Conservation (phyloP, 2,888 invertebrate species). For the Caenorhabditis imperialis region DNA sequence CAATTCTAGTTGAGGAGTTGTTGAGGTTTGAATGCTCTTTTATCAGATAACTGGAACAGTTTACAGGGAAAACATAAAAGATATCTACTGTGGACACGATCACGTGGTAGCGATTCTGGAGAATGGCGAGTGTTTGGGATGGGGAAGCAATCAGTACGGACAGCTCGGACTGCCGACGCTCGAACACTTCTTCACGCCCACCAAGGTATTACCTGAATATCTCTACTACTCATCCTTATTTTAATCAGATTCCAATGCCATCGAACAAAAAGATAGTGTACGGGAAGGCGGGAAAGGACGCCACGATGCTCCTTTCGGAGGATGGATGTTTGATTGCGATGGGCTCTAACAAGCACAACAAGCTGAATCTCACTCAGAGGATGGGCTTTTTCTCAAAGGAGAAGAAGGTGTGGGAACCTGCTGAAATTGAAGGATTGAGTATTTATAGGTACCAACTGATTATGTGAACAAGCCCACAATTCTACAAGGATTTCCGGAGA, state of each 20-base stretch:
- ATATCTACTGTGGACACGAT: slow-evolving; percentile 81
- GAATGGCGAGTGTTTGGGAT: slow-evolving; percentile 83
- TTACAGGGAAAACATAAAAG: slow-evolving; percentile 80
- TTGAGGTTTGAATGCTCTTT: slow-evolving; percentile 77
- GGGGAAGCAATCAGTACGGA: slow-evolving; percentile 80
- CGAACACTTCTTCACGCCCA: slow-evolving; percentile 42
- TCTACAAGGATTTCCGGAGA: slow-evolving; percentile 81
- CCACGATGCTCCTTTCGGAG: slow-evolving; percentile 56
- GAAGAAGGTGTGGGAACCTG: slow-evolving; percentile 18
- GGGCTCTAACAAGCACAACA: slow-evolving; percentile 83
- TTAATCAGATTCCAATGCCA: slow-evolving; percentile 64
- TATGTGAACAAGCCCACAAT: slow-evolving; percentile 79
- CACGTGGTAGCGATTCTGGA: slow-evolving; percentile 83
- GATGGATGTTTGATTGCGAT: slow-evolving; percentile 81
- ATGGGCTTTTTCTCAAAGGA: slow-evolving; percentile 80
- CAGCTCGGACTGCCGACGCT: slow-evolving; percentile 36
- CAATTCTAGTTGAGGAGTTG: slow-evolving; percentile 82
- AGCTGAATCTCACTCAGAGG: slow-evolving; percentile 82
- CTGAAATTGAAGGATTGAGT: neutral
- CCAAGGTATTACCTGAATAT: too few relatives aligned
- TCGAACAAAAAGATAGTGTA: slow-evolving; percentile 59
- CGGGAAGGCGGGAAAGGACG: slow-evolving; percentile 61
- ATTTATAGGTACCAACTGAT: slow-evolving; percentile 66
- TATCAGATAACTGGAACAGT: neutral
- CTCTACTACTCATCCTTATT: neutral